Base-by-base conservation (phyloP, 2,888 invertebrate genomes). In the Pomacea canaliculata region DNA sequence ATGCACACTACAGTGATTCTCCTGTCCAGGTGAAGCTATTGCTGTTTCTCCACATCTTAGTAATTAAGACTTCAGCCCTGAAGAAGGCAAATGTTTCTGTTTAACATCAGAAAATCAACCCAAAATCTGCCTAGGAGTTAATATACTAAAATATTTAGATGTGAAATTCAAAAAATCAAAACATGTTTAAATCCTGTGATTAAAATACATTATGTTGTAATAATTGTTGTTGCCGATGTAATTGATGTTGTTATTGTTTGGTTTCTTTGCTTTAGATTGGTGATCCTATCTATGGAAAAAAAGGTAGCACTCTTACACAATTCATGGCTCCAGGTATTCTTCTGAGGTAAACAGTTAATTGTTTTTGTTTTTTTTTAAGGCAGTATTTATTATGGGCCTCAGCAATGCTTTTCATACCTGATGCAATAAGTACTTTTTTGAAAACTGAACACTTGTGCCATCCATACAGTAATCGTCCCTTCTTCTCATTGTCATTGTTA, bases 301-400 rank as follows among this genome's bases (percentile, higher is more conserved):
- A 94, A 90, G 94, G 96, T 89, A 97, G 97, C 5, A 96, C 96
- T 19, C 98, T 98, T 89, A 97, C 97, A 0, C 97, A 97, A 91
- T 98, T 97, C 91, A 97, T 98, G 79, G 97, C 97, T 19, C 97
- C 97, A 67, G 97, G 97, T 83, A 96, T 98, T 80, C 97, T 97
- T 86, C 92, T 97, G 83, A 87, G 86, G 87, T 88, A 79, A 78
- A 23, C 23, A 23, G 27, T 46, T 7, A 0, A n/a, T 13, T 71
- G n/a, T 65, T 67, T 70, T 78, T 62, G 71, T n/a, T 23, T 23
- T 23, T 23, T 23, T 84, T 85, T 73, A 92, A 97, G 97, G 8
- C 16, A 16, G 12, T 56, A 16, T 16, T 16, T 2, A 56, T 56
- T 56, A 56, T 56, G 51, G 51, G 23, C 23, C 23, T 23, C 0